phyloP scores from a whole-genome alignment of 2,113 vertebrate genomes.

The Calyptomena viridis region DNA sequence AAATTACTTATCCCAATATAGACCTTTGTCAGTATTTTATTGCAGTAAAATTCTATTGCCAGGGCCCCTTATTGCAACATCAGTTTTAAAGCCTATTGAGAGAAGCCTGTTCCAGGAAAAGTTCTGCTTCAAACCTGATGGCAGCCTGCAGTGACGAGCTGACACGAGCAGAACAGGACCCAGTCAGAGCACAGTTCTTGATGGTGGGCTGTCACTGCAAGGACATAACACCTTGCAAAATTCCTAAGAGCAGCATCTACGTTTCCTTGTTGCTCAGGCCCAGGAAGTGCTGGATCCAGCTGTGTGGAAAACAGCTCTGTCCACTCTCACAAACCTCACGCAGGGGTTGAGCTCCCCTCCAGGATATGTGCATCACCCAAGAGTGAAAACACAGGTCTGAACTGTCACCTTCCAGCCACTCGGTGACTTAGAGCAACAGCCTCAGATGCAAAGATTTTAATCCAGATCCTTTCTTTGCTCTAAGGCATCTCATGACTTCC shows the following conservation, averaged over 20 bases:
- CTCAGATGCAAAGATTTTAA: conserved; percentile 1
- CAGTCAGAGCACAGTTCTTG: background rate
- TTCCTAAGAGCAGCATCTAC: background rate
- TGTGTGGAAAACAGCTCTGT: background rate
- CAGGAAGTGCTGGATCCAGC: background rate
- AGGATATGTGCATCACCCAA: background rate
- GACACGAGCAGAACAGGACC: background rate
- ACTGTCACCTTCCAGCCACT: background rate
- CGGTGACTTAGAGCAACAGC: background rate
- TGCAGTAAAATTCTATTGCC: conserved; percentile 64
- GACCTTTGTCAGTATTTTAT: conserved; percentile 65
- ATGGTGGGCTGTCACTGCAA: background rate
- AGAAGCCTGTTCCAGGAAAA: conserved; percentile 11
- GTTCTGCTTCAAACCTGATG: conserved; percentile 34
- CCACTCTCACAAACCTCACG: background rate
- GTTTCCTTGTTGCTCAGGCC: background rate
- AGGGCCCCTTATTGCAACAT: conserved; percentile 46
- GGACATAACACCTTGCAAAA: background rate
- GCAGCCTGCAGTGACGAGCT: background rate
- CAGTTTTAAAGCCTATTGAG: conserved; percentile 42
- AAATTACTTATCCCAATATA: conserved; percentile 58
- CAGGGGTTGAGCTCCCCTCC: background rate
- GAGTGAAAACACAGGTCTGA: background rate
- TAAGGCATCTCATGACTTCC: conserved; percentile 9
- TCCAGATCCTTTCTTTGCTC: background rate